Evolutionary conservation across 2,113 vertebrate genomes (phyloP).

Genomic region (Ovibos moschatus): DNA sequence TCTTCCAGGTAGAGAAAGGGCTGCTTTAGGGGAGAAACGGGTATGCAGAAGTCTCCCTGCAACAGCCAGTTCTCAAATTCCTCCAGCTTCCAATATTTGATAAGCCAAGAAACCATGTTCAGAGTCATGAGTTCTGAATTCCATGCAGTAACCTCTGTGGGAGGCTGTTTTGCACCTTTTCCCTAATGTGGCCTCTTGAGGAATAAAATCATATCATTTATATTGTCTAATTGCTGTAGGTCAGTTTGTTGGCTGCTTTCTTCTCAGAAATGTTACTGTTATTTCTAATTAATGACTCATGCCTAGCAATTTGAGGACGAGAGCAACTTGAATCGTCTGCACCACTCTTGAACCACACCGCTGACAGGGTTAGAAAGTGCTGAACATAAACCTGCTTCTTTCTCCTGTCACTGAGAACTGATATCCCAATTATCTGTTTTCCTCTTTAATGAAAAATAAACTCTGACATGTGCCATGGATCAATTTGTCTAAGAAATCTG

Average conservation of each 20-base stretch:
- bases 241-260: neutral
- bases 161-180: neutral
- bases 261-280: neutral
- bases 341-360: neutral
- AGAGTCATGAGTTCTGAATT: neutral
- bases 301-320: neutral
- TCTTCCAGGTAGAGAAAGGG: no score
- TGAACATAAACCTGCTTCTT: neutral
- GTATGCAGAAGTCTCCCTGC: neutral
- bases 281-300: neutral
- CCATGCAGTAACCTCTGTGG: neutral
- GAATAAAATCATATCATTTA: neutral
- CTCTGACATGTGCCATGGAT: neutral
- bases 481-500: neutral
- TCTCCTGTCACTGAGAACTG: neutral
- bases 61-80: neutral
- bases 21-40: neutral
- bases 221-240: neutral
- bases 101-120: fast-evolving
- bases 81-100: neutral
- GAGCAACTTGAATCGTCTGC: neutral
- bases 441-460: neutral
- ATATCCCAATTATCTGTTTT: neutral
- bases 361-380: neutral
- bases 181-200: neutral